These are phyloP conservation scores for Quadroppia sp. DNA, from an alignment of 2,888 invertebrate genomes.

Conservation along the genomic window DNA sequence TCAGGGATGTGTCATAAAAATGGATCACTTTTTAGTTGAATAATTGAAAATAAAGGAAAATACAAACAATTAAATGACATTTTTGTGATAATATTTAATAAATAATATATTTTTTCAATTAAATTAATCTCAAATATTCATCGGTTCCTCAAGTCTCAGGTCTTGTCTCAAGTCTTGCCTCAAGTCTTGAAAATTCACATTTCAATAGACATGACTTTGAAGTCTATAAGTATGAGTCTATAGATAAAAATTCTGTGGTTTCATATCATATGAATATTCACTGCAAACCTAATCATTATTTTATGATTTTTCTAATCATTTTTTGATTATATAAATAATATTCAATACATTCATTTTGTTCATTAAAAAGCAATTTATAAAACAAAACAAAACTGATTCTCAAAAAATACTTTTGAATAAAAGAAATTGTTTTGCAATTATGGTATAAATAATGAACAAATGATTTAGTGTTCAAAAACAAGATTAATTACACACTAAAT, in stretches of 20 bases:
- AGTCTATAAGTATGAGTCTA: not conserved
- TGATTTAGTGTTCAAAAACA: no score
- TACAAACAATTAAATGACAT: not conserved
- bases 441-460: no score
- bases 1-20: not conserved
- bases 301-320: not conserved
- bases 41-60: not conserved
- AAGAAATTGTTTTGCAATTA: no score
- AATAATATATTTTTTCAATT: no score
- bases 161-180: no score
- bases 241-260: conserved; percentile 1
- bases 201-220: no score
- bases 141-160: no score
- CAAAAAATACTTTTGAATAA: no score
- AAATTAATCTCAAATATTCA: no score
- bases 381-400: not conserved
- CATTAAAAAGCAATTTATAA: conserved; percentile 8
- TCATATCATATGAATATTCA: not conserved
- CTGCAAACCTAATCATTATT: not conserved
- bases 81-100: no score
- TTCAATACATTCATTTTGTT: not conserved
- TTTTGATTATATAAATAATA: not conserved
- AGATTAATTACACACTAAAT: no score
- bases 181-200: no score
- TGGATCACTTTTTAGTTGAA: not conserved